Conservation (phyloP, 2,797 vertebrate genomes). For the Phalanger gymnotis region DNA sequence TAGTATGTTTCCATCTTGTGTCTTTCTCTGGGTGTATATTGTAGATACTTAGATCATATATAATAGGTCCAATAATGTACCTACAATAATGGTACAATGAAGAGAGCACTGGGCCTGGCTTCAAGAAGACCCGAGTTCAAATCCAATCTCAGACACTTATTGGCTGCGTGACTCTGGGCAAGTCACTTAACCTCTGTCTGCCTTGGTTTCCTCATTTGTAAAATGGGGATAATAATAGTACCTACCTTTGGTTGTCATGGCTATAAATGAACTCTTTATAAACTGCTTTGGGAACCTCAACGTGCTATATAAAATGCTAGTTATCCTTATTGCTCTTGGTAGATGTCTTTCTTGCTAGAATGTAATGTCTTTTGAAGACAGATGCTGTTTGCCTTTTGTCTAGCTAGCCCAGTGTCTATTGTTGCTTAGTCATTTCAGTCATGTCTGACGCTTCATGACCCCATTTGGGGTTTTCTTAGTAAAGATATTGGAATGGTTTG, state of each 20-base stretch:
- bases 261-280: background rate
- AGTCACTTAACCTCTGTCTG: background rate
- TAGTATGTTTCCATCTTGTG: background rate
- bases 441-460: background rate
- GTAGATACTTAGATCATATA: background rate
- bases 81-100: background rate
- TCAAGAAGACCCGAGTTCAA: background rate
- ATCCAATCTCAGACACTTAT: background rate
- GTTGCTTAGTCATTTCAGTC: background rate
- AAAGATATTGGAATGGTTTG: background rate
- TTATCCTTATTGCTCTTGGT: background rate
- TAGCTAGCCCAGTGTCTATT: background rate
- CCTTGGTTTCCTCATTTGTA: background rate
- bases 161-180: background rate
- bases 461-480: background rate
- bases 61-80: too few species aligned
- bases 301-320: background rate
- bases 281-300: background rate
- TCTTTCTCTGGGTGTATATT: background rate
- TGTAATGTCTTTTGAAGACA: background rate
- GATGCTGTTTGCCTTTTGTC: background rate
- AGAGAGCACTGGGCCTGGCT: too few species aligned
- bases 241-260: background rate
- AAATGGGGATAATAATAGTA: background rate
- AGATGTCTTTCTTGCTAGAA: background rate